Evolutionary conservation across 1,140 invertebrate species (phyloP), one percentile per base, ranked within the genome.

Genomic region (Lepeophtheirus salmonis): DNA sequence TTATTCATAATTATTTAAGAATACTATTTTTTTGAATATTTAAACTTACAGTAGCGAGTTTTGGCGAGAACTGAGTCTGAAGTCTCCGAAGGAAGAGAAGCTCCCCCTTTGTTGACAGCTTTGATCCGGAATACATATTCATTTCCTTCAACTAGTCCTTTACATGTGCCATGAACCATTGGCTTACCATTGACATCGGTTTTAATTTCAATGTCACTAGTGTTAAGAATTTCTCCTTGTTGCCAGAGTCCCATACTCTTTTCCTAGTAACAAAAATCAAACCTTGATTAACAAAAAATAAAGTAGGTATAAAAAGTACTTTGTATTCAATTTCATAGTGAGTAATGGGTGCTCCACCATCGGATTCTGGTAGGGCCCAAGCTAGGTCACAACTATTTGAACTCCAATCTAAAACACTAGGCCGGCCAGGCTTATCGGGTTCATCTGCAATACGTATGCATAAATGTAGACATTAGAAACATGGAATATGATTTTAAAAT

Each of bases 51-150:
- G 67, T 91, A 94, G 74, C 90, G 77, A 64, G 86, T 87, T 74
- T 97, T 97, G 55, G 91, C 90, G 67, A 92, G 84, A 62, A 94
- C 86, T 50, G 92, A 85, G 70, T 95, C 91, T 3, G 91, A 94
- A 48, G 83, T 79, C 63, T 94, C 85, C 67, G 88, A 92, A 12
- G 89, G 88, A 74, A 88, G 84, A 67, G 90, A 87, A 68, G 86
- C 86, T 55, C 91, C 91, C 56, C 83, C 90, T 70, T 89, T 91
- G 73, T 97, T 97, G 55, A 95, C 81, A 56, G 95, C 95, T 64
- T 86, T 80, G 49, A 98, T 83, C 64, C 95, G 78, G 74, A 97
- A 98, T 74, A 97, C 89, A 67, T 98, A 98, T 64, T 90, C 86
- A 58, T 82, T 80, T 17, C 89, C 90, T 78, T 97, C 92, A 1